phyloP scores from a whole-genome alignment of 2,113 vertebrate species.

The Phalacrocorax pelagicus region DNA sequence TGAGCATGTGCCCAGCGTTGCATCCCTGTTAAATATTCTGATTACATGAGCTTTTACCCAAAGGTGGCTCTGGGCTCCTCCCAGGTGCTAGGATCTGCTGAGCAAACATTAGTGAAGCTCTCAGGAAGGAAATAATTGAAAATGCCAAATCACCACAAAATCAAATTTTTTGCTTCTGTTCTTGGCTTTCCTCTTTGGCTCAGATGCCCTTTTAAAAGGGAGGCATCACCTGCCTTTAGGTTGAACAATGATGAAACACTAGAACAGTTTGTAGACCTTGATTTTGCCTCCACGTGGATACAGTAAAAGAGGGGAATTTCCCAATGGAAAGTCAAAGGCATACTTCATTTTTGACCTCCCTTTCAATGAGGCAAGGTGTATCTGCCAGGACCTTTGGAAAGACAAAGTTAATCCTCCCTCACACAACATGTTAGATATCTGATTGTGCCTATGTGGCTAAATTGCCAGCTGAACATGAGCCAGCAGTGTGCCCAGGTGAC shows the following conservation, averaged over 20 bases:
- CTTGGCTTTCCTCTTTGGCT: not conserved
- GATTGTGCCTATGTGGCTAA: not conserved
- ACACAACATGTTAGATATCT: not conserved
- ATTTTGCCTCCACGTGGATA: not conserved
- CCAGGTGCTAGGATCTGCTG: not conserved
- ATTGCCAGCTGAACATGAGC: no score
- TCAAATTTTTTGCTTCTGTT: not conserved
- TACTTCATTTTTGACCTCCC: not conserved
- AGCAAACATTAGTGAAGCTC: not conserved
- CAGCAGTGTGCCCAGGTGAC: no score
- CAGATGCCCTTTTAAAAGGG: not conserved
- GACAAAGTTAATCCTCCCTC: not conserved
- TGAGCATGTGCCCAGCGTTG: not conserved
- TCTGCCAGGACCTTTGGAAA: not conserved
- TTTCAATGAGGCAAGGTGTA: not conserved
- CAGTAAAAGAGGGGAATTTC: not conserved
- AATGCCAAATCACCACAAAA: not conserved
- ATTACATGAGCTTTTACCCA: not conserved
- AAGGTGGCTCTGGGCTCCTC: not conserved
- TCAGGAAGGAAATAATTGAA: not conserved
- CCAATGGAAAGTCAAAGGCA: not conserved
- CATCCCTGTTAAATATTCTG: not conserved
- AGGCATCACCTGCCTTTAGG: not conserved
- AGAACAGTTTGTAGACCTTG: not conserved
- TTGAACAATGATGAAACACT: not conserved